phyloP scores from a whole-genome alignment of 2,888 invertebrate genomes.

The Stenotaenia linearis region DNA sequence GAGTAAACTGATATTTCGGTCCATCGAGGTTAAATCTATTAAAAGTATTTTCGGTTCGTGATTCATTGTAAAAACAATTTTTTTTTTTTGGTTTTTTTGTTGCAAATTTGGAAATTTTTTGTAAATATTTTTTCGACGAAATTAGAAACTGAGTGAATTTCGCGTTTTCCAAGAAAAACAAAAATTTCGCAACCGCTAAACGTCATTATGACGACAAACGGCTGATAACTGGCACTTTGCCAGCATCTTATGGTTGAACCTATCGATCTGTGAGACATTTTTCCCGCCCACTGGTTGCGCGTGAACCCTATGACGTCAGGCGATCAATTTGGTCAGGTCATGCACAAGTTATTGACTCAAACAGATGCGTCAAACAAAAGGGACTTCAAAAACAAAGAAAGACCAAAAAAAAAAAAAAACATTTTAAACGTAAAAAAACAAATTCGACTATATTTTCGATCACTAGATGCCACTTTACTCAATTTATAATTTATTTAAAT shows the following conservation, averaged over 20 bases:
- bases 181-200: background rate
- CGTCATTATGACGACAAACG: background rate
- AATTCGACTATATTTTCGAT: background rate
- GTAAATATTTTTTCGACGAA: background rate
- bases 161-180: background rate
- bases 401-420: background rate
- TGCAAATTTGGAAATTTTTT: background rate
- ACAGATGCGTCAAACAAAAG: background rate
- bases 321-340: slow-evolving; percentile 20
- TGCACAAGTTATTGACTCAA: background rate
- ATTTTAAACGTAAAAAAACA: background rate
- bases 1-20: too few relatives aligned
- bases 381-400: background rate
- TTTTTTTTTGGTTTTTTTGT: too few relatives aligned
- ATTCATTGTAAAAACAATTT: too few relatives aligned
- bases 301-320: background rate
- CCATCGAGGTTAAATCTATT: too few relatives aligned
- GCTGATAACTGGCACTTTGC: background rate
- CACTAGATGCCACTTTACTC: too few relatives aligned
- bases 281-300: slow-evolving; percentile 14
- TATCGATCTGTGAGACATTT: slow-evolving; percentile 4
- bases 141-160: background rate
- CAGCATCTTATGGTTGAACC: background rate
- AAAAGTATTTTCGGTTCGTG: background rate
- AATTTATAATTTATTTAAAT: too few relatives aligned